Conservation (phyloP, 2,888 invertebrate genomes). For the Mesorhabditis spiculigera region DNA sequence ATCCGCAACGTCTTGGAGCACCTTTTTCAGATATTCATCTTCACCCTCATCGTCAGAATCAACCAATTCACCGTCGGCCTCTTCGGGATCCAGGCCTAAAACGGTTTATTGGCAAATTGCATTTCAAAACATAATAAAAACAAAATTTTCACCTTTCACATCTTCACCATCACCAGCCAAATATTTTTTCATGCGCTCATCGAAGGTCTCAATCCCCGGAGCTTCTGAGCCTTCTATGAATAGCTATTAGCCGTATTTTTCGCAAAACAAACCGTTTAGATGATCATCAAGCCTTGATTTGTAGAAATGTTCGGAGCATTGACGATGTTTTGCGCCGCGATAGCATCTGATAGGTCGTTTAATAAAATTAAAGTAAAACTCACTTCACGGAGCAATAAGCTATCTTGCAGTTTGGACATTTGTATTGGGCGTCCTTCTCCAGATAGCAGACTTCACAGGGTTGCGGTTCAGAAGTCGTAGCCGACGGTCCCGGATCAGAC, state of each 20-base stretch:
- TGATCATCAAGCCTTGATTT: background rate
- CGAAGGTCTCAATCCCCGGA: background rate
- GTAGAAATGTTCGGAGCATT: background rate
- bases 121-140: background rate
- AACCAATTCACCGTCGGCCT: conserved; percentile 1
- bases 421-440: no score
- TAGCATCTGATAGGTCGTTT: background rate
- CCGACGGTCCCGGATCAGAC: no score
- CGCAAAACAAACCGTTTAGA: background rate
- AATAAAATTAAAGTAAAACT: no score
- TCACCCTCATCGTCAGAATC: background rate
- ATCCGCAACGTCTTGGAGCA: background rate
- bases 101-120: background rate
- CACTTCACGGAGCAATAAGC: no score
- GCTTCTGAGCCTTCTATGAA: no score
- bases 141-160: background rate
- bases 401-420: no score
- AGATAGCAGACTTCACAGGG: no score
- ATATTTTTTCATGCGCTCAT: background rate
- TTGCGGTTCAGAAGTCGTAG: no score
- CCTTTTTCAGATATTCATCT: background rate
- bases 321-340: background rate
- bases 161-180: background rate
- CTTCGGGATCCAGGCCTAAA: background rate
- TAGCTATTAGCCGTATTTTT: background rate